Percentiles rank a stretch among this genome's conserved stretches.
Evolutionary conservation across 2,888 invertebrate species (phyloP).

Genomic region (Litoditis marina): DNA sequence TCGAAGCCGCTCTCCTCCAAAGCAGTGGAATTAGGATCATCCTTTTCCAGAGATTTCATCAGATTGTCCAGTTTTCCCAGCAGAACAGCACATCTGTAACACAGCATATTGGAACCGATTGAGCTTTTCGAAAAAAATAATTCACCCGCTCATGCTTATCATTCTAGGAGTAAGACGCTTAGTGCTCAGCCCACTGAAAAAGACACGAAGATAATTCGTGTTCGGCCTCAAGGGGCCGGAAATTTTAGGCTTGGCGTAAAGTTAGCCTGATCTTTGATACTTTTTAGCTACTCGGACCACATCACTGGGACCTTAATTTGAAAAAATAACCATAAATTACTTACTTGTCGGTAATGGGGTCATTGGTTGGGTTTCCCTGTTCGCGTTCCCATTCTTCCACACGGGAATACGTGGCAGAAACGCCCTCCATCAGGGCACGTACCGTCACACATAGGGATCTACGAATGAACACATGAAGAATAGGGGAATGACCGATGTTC

Average conservation of each 20-base stretch:
- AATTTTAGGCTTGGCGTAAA: no score
- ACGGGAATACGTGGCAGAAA: constrained; percentile 56
- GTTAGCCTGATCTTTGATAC: no score
- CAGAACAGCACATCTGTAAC: constrained; percentile 70
- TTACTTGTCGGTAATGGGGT: constrained; percentile 29
- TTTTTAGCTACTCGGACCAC: no score
- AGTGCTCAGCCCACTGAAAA: no score
- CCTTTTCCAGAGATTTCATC: constrained; percentile 73
- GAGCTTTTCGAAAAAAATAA: not conserved
- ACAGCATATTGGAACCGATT: not conserved
- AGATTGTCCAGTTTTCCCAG: constrained; percentile 76
- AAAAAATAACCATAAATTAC: not conserved
- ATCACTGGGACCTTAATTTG: no score
- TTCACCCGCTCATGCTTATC: no score
- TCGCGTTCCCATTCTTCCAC: constrained; percentile 27
- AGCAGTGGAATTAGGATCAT: constrained; percentile 65
- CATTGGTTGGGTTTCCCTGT: constrained; percentile 11
- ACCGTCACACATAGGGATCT: constrained; percentile 75
- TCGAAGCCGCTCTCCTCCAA: constrained; percentile 52
- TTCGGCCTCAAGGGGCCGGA: no score
- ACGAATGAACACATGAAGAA: constrained; percentile 15
- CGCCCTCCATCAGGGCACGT: constrained; percentile 72
- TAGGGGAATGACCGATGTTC: no score
- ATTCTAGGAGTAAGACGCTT: no score
- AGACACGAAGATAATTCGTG: no score